Evolutionary conservation across 2,888 invertebrate genomes (phyloP).

Genomic region (Pristionchus exspectatus): DNA sequence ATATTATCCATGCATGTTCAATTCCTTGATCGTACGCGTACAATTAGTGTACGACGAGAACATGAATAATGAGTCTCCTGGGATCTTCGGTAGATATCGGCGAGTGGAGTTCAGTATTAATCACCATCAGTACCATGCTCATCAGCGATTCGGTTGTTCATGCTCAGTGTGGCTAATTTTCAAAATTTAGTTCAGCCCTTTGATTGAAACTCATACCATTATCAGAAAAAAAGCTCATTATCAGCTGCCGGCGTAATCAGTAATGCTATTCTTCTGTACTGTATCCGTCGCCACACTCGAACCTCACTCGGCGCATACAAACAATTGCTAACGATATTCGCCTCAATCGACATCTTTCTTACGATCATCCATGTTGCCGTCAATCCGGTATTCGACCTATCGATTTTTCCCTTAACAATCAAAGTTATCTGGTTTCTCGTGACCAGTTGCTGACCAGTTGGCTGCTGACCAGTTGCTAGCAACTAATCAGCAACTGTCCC

Average conservation of each 20-base stretch:
- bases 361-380: not conserved
- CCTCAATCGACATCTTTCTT: not conserved
- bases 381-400: not conserved
- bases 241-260: not conserved
- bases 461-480: no score
- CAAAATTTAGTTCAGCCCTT: no score
- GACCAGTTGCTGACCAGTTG: no score
- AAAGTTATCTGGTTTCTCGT: no score
- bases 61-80: not conserved
- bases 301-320: not conserved
- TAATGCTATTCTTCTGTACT: not conserved
- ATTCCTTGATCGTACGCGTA: no score
- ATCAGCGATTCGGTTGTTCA: not conserved
- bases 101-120: not conserved
- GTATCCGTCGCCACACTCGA: not conserved
- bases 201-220: no score
- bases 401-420: no score
- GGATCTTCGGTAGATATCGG: not conserved
- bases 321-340: not conserved
- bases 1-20: no score
- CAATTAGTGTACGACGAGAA: not conserved
- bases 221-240: not conserved
- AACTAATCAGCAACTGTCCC: no score
- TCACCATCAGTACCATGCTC: not conserved
- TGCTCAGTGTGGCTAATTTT: not conserved